phyloP scores from a whole-genome alignment of 2,888 invertebrate species.

The Odontomyia ornata region DNA sequence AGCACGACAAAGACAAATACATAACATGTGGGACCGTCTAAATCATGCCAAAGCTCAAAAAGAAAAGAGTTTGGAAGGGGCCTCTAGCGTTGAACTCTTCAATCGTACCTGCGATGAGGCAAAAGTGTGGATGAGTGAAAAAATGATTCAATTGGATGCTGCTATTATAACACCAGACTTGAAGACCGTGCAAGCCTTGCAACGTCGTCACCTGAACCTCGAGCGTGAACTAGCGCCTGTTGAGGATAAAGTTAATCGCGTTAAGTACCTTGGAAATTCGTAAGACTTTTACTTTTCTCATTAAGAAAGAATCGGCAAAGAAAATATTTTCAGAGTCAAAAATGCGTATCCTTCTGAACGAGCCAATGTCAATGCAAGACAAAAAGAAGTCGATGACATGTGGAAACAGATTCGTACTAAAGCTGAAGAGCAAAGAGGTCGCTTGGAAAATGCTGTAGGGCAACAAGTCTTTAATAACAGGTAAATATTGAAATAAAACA shows the following conservation, averaged over 20 bases:
- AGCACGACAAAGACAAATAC: constrained; percentile 81
- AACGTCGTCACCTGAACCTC: constrained; percentile 89
- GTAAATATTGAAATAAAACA: not conserved
- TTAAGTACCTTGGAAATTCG: constrained; percentile 86
- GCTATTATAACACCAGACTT: constrained; percentile 83
- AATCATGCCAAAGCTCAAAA: constrained; percentile 87
- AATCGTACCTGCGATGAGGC: constrained; percentile 96
- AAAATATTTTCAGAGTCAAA: constrained; percentile 73
- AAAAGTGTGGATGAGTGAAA: constrained; percentile 97
- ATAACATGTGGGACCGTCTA: constrained; percentile 87
- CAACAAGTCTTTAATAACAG: constrained; percentile 77
- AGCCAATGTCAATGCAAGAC: constrained; percentile 83
- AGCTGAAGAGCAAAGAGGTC: constrained; percentile 81
- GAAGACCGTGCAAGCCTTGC: constrained; percentile 89
- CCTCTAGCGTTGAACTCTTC: constrained; percentile 94
- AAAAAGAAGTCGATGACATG: constrained; percentile 84
- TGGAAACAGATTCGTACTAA: constrained; percentile 90
- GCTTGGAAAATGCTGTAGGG: constrained; percentile 93
- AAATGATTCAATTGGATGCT: constrained; percentile 87
- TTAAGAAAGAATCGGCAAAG: not conserved
- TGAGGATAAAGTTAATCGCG: constrained; percentile 90
- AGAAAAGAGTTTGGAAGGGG: constrained; percentile 91
- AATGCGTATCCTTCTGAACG: constrained; percentile 91
- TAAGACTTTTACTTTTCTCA: constrained; percentile 63
- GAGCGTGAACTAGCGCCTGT: constrained; percentile 95